Evolutionary conservation across 2,888 invertebrate species (phyloP).

Genomic region (Toxonevra muliebris): DNA sequence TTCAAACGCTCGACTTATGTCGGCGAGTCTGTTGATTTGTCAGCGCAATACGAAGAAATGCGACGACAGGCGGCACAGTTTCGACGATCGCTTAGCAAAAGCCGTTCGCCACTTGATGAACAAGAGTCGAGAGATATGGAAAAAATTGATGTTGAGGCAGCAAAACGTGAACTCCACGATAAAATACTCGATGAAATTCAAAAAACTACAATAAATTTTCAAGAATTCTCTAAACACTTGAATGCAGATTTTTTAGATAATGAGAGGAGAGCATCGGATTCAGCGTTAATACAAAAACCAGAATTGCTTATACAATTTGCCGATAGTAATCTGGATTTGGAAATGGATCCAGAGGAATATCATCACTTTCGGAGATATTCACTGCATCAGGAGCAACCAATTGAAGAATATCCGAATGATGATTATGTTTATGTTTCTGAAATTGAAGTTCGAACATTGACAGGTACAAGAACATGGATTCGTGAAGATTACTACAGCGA

Average conservation of each 20-base stretch:
- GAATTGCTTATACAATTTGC: slow-evolving; percentile 49
- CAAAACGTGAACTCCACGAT: slow-evolving; percentile 53
- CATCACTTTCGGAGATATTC: slow-evolving; percentile 63
- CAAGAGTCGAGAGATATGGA: slow-evolving; percentile 39
- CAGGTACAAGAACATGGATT: slow-evolving; percentile 55
- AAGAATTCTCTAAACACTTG: slow-evolving; percentile 54
- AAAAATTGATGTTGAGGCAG: slow-evolving; percentile 47
- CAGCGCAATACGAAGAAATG: slow-evolving; percentile 52
- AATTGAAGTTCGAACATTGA: slow-evolving; percentile 53
- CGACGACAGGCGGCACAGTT: slow-evolving; percentile 56
- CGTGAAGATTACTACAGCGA: slow-evolving; percentile 53
- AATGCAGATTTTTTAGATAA: slow-evolving; percentile 55
- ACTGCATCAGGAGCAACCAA: slow-evolving; percentile 56
- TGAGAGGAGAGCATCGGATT: slow-evolving; percentile 61
- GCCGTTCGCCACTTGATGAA: slow-evolving; percentile 54
- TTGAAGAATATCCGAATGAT: slow-evolving; percentile 59
- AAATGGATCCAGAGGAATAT: slow-evolving; percentile 63
- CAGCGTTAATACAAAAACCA: slow-evolving; percentile 53
- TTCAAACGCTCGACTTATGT: slow-evolving; percentile 49
- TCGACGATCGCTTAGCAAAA: slow-evolving; percentile 58
- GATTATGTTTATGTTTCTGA: slow-evolving; percentile 57
- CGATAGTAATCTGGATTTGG: slow-evolving; percentile 40
- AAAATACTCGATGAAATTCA: slow-evolving; percentile 54
- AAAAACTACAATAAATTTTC: slow-evolving; percentile 52
- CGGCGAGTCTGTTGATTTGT: slow-evolving; percentile 48